A percentile compares a stretch with the other conserved stretches of the same genome.
Conservation (phyloP, 2,113 vertebrate genomes). For the Siniperca knerii region DNA sequence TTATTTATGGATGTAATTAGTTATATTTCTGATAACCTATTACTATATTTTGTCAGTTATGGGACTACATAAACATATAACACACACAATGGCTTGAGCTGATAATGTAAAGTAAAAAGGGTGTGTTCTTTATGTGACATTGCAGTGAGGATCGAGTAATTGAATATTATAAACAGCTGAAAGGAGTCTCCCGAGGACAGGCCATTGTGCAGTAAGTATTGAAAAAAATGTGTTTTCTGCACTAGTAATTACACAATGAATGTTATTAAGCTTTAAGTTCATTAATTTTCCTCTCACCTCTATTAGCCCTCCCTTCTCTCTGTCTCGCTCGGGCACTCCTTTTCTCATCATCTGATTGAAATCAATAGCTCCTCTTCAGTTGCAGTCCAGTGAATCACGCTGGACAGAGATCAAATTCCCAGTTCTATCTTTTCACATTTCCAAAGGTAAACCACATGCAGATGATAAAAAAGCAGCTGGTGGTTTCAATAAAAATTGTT, state of each 20-base stretch:
- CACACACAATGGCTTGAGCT: background rate
- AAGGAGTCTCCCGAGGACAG: conserved; percentile 95
- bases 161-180: conserved; percentile 95
- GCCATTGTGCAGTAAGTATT: conserved; percentile 96
- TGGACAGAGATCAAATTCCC: conserved; percentile 30
- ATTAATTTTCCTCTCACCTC: conserved; percentile 65
- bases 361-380: conserved; percentile 69
- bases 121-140: conserved; percentile 45
- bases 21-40: background rate
- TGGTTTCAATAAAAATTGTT: conserved; percentile 43
- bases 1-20: background rate
- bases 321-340: conserved; percentile 29
- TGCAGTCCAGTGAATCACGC: conserved; percentile 49
- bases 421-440: conserved; percentile 1
- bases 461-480: conserved; percentile 18
- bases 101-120: background rate
- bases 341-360: conserved; percentile 63
- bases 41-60: background rate
- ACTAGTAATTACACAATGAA: conserved; percentile 27
- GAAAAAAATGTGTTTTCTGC: conserved; percentile 16
- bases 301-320: conserved; percentile 28
- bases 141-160: conserved; percentile 97
- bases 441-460: conserved; percentile 30
- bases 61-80: background rate
- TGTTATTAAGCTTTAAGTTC: conserved; percentile 44